Base-by-base conservation (phyloP, 30 jellyfish, hydroid and myxozoan genomes). In the Pseudorhiza aurosa region DNA sequence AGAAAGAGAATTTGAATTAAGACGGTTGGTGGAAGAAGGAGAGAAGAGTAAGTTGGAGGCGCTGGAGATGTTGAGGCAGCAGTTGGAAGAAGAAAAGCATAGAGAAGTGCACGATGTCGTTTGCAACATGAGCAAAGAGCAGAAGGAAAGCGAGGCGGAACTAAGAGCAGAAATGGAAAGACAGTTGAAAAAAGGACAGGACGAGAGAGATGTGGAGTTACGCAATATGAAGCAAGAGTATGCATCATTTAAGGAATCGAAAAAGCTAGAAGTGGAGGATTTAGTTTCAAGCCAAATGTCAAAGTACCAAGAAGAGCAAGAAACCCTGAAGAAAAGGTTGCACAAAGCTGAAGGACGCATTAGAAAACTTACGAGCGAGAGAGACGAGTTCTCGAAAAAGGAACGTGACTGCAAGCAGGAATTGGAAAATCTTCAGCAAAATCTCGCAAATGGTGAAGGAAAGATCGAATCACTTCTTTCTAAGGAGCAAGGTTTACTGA, bases 1-100 rank as follows among this genome's bases (percentile, higher is more conserved):
- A 15, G 85, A 84, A 53, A 72, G 81, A 29, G 87, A 84, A 29
- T 15, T 15, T 17, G 95, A 84, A 49, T 7, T 84, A 40, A 73
- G 39, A 32, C 55, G 71, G 1, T 7, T 63, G 18, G 40, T 49
- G 29, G 88, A 71, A 19, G 84, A 84, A 2, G 37, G 50, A 3
- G 95, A 84, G 47, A 84, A 46, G 36, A 46, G 68, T 0, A 84
- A 63, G n/a, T 10, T 42, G 19, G 88, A 42, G 31, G 95, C 55
- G 21, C 8, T 71, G 28, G 85, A 63, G 29, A 7, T 49, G 12
- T 50, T 71, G 68, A 60, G 84, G 30, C 77, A 49, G 35, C 84
- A 71, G 45, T 24, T 84, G 29, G 95, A 84, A 47, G 88, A 81
- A 43, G 89, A 81, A 26, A 82, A 89, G 65, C 81, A 81, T 29